Evolutionary conservation across 2,888 invertebrate genomes (phyloP).

Genomic region (Leptura quadrifasciata): DNA sequence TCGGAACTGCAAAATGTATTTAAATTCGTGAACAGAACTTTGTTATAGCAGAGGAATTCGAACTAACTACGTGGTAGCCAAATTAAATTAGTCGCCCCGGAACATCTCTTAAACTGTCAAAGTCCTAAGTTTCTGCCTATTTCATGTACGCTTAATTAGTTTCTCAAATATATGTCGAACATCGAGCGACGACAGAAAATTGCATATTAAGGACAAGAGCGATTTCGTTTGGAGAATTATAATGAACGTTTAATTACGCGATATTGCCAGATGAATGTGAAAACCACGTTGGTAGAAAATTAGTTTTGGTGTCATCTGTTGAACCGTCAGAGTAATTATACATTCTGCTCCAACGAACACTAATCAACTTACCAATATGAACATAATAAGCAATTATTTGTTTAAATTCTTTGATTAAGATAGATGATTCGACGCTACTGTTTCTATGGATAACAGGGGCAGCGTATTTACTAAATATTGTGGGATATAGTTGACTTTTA

Average conservation of each 20-base stretch:
- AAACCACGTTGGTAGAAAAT: slow-evolving; percentile 5
- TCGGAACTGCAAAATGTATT: slow-evolving; percentile 30
- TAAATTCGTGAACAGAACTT: slow-evolving; percentile 44
- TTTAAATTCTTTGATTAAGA: too few relatives aligned
- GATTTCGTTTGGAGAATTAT: slow-evolving; percentile 21
- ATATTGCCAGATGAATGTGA: slow-evolving; percentile 12
- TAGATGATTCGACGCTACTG: too few relatives aligned
- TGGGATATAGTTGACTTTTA: too few relatives aligned
- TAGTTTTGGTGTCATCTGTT: slow-evolving; percentile 23
- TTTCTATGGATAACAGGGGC: too few relatives aligned
- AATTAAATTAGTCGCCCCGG: slow-evolving; percentile 59
- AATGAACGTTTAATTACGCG: slow-evolving; percentile 22
- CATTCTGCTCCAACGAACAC: background rate
- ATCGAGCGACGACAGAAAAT: slow-evolving; percentile 27
- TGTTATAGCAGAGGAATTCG: slow-evolving; percentile 48
- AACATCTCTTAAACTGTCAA: slow-evolving; percentile 59
- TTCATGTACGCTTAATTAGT: slow-evolving; percentile 56
- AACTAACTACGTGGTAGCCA: slow-evolving; percentile 49
- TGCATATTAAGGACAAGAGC: slow-evolving; percentile 16
- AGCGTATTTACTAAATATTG: too few relatives aligned
- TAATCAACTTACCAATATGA: background rate
- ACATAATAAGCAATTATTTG: background rate
- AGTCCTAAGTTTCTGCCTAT: slow-evolving; percentile 53
- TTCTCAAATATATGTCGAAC: slow-evolving; percentile 52
- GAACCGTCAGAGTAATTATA: slow-evolving; percentile 1